phyloP scores from a whole-genome alignment of 2,113 vertebrate species.

The Solenodon paradoxus region DNA sequence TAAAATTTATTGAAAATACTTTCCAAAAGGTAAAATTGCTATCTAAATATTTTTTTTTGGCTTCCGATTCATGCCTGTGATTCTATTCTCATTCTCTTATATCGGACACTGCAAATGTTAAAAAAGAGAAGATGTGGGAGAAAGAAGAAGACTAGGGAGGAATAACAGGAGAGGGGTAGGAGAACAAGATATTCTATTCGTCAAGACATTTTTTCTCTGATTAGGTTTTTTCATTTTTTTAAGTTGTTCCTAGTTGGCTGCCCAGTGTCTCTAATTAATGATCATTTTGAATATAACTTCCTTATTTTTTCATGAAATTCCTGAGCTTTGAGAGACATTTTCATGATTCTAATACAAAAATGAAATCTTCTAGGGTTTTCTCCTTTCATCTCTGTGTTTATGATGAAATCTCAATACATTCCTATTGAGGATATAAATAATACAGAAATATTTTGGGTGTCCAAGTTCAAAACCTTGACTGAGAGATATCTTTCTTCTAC shows the following conservation, averaged over 20 bases:
- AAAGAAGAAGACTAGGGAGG: too few species aligned
- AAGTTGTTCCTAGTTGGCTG: background rate
- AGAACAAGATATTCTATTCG: background rate
- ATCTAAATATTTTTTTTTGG: background rate
- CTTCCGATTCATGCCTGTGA: background rate
- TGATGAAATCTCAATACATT: background rate
- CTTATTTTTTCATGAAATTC: background rate
- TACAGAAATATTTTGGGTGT: background rate
- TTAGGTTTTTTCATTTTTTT: background rate
- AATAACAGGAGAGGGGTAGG: fast-evolving
- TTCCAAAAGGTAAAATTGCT: background rate
- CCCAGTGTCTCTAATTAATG: background rate
- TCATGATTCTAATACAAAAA: background rate
- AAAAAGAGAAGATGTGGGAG: background rate
- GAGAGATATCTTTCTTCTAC: background rate
- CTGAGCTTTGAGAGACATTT: background rate
- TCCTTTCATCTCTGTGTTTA: background rate
- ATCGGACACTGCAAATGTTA: background rate
- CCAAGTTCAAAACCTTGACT: background rate
- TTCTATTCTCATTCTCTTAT: background rate
- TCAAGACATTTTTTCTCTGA: background rate
- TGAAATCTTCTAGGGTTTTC: background rate
- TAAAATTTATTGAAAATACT: background rate
- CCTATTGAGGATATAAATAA: background rate
- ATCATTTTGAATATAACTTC: background rate